A percentile compares a stretch with the other conserved stretches of the same genome.
Evolutionary conservation across 2,113 vertebrate genomes (phyloP).

Genomic region (Odontophorus gujanensis): DNA sequence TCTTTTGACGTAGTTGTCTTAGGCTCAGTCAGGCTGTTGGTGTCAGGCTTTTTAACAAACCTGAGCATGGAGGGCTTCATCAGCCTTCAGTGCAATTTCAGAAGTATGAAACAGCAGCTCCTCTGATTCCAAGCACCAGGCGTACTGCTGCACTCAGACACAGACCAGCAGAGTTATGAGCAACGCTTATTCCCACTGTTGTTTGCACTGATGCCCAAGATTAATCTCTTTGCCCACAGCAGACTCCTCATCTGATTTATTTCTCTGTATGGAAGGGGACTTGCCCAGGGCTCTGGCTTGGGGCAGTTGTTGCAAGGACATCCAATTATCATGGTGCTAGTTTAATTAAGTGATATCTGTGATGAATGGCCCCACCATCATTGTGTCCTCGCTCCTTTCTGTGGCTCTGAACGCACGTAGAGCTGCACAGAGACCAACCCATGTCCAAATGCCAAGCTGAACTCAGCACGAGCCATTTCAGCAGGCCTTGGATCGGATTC

Average conservation of each 20-base stretch:
- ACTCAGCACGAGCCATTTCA: neutral
- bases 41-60: neutral
- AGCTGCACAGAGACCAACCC: neutral
- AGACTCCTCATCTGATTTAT: constrained; percentile 33
- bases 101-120: no score
- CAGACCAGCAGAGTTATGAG: neutral
- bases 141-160: neutral
- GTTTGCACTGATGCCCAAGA: neutral
- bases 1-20: neutral
- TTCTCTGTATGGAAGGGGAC: neutral
- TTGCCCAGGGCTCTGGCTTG: neutral
- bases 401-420: neutral
- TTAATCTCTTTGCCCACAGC: constrained; percentile 15
- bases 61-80: neutral
- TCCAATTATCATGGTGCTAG: constrained; percentile 18
- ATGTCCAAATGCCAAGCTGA: neutral
- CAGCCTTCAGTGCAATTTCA: neutral
- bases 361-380: neutral
- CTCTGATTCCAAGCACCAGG: neutral
- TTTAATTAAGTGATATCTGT: neutral
- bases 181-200: constrained; percentile 9
- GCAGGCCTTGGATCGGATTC: neutral
- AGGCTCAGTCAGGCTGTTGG: neutral
- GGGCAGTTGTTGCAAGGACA: neutral
- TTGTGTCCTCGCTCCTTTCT: neutral